A percentile compares a stretch with the other conserved stretches of the same genome.
phyloP scores from a whole-genome alignment of 1,140 invertebrate species.

The Chlorops oryzae region DNA sequence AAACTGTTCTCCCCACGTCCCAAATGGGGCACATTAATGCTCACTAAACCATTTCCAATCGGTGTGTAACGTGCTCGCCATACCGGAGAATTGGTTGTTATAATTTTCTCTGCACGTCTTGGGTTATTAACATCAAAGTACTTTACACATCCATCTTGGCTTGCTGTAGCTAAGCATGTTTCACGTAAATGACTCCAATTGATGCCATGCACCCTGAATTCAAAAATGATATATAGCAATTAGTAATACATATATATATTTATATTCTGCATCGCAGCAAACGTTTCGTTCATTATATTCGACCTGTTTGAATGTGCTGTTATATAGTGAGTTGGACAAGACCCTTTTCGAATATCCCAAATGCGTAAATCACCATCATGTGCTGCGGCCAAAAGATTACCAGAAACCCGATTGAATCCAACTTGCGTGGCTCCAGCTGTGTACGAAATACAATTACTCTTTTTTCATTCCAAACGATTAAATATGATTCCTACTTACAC shows the following conservation, averaged over 20 bases:
- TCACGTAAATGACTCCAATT: conserved; percentile 87
- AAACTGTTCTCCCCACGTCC: conserved; percentile 73
- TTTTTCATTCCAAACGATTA: background rate
- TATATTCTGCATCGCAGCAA: too few species aligned
- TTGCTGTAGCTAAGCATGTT: conserved; percentile 82
- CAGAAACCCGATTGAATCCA: conserved; percentile 82
- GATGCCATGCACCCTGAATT: conserved; percentile 73
- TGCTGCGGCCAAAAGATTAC: conserved; percentile 81
- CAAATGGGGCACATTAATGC: conserved; percentile 78
- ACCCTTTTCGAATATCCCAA: conserved; percentile 89
- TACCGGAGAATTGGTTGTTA: conserved; percentile 81
- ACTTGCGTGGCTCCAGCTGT: conserved; percentile 87
- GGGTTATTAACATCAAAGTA: conserved; percentile 88
- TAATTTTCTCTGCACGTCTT: conserved; percentile 69
- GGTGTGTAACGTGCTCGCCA: conserved; percentile 91
- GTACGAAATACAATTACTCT: background rate
- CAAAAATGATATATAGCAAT: background rate
- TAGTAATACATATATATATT: conserved; percentile 2
- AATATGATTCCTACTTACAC: conserved; percentile 32
- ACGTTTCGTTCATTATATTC: background rate
- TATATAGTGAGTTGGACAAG: conserved; percentile 83
- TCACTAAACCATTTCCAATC: conserved; percentile 86
- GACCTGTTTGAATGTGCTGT: conserved; percentile 78
- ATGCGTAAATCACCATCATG: conserved; percentile 93
- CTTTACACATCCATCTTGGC: conserved; percentile 91